Percentiles rank a stretch among this genome's conserved stretches.
Evolutionary conservation across 2,888 invertebrate genomes (phyloP).

Genomic region (Neocrepidodera transversa): DNA sequence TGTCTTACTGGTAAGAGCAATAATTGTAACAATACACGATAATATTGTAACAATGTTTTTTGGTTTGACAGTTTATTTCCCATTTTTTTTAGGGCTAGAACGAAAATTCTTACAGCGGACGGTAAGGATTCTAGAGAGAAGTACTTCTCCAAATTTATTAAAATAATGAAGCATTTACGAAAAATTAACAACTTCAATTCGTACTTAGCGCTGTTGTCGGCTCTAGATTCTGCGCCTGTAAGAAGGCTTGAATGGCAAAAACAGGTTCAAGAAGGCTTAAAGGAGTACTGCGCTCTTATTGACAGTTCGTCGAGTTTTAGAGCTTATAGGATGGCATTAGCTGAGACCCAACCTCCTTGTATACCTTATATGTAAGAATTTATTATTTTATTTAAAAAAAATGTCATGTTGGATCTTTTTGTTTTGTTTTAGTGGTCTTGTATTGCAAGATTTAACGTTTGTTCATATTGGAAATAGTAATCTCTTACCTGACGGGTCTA

Average conservation of each 20-base stretch:
- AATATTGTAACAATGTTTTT: background rate
- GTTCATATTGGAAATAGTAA: constrained; percentile 98
- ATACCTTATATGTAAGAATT: constrained; percentile 96
- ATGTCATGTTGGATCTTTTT: background rate
- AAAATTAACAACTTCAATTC: constrained; percentile 99
- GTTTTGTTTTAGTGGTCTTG: constrained; percentile 78
- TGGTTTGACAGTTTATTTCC: no score
- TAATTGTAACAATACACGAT: no score
- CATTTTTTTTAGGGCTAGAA: constrained; percentile 76
- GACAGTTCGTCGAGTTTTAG: constrained; percentile 98
- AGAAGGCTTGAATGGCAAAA: constrained; percentile 92
- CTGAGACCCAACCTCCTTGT: constrained; percentile 96
- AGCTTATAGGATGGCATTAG: constrained; percentile 92
- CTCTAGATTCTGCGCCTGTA: constrained; percentile 95
- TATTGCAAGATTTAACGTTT: constrained; percentile 98
- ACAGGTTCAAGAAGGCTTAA: constrained; percentile 87
- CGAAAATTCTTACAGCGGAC: constrained; percentile 91
- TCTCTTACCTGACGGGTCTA: constrained; percentile 81
- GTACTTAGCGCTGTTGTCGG: constrained; percentile 94
- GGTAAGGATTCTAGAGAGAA: constrained; percentile 91
- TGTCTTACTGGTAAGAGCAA: constrained; percentile 87
- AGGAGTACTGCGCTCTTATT: constrained; percentile 94
- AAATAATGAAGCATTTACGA: constrained; percentile 96
- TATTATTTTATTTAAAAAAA: background rate
- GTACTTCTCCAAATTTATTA: constrained; percentile 93